phyloP scores from a whole-genome alignment of 2,888 invertebrate genomes.

The Nephrotoma flavescens region DNA sequence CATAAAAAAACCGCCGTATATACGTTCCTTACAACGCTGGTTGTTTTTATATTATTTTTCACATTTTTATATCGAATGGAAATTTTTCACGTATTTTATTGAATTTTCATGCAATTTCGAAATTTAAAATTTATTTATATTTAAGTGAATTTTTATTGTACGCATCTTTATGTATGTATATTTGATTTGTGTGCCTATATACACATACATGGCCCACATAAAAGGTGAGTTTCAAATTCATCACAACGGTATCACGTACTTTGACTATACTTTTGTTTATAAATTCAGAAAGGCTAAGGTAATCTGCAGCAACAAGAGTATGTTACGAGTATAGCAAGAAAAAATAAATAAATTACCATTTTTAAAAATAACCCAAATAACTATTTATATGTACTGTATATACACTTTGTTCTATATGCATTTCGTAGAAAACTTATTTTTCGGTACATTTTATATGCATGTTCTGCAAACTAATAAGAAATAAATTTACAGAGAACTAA shows the following conservation, averaged over 20 bases:
- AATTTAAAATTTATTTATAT: neutral
- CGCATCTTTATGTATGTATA: neutral
- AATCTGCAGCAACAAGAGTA: no score
- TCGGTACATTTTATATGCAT: no score
- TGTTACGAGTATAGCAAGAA: neutral
- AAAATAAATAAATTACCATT: neutral
- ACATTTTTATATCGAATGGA: neutral
- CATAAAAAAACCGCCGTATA: neutral
- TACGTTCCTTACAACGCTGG: no score
- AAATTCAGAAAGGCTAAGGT: no score
- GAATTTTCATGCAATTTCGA: neutral
- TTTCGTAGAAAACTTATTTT: no score
- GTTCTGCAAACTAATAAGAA: neutral
- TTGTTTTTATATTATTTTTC: neutral
- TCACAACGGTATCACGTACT: no score
- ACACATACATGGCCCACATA: neutral
- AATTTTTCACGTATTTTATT: neutral
- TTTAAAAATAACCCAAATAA: neutral
- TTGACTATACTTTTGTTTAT: no score
- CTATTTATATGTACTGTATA: no score
- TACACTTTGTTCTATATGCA: no score
- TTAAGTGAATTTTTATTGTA: neutral
- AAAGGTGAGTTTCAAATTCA: no score
- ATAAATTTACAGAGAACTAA: neutral
- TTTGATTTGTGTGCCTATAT: neutral